Percentiles rank a stretch among this genome's conserved stretches.
Evolutionary conservation across 2,888 invertebrate genomes (phyloP).

Genomic region (Heliconius hortense): DNA sequence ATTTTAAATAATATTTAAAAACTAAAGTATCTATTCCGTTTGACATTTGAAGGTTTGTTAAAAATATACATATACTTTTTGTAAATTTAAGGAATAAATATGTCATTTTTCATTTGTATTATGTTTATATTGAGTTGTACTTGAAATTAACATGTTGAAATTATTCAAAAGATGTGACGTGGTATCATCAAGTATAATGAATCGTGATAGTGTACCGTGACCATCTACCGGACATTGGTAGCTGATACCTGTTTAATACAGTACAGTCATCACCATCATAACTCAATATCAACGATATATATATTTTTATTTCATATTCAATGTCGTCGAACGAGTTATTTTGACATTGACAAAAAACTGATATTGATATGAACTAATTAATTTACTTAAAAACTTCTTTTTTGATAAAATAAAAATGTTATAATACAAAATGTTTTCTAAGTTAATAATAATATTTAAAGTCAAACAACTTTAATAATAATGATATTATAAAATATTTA

Average conservation of each 20-base stretch:
- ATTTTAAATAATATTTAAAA: neutral
- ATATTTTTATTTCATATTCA: too few species aligned
- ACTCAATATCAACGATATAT: too few species aligned
- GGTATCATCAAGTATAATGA: constrained; percentile 52
- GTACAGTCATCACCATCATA: constrained; percentile 39
- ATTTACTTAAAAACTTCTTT: neutral
- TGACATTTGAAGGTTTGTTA: neutral
- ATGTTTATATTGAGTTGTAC: neutral
- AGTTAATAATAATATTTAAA: neutral
- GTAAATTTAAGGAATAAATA: constrained; percentile 8
- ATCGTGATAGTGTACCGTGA: constrained; percentile 54
- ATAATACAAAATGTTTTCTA: neutral
- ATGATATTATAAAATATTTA: neutral
- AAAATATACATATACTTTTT: neutral
- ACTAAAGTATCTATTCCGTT: constrained; percentile 6
- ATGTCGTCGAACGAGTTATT: neutral
- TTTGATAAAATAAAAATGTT: neutral
- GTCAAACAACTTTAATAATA: neutral
- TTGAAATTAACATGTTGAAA: neutral
- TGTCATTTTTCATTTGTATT: neutral
- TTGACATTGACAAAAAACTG: neutral
- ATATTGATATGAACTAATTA: neutral
- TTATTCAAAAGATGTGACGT: neutral
- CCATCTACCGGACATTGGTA: constrained; percentile 60
- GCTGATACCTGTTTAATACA: constrained; percentile 54